Base-by-base conservation (phyloP, 2,888 invertebrate genomes). In the Lasioglossum oenotherae region DNA sequence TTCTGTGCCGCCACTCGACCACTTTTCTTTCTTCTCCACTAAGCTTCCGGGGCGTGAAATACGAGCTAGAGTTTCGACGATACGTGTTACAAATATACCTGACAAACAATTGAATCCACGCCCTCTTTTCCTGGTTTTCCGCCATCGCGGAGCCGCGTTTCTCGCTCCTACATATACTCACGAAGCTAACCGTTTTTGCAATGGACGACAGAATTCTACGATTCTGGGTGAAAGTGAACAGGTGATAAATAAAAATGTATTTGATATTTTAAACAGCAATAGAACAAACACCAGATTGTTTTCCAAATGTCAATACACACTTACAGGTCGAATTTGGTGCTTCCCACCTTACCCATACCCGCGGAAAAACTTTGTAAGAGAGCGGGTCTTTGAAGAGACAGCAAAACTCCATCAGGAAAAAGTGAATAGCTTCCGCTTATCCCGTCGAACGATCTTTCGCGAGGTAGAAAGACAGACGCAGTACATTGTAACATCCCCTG, bases 71-170 rank as follows among this genome's bases (percentile, higher is more conserved):
- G n/a, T 46, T 69, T 74, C 80, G 64, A 73, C 73, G 19, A 49
- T n/a, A 27, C 16, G 23, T 14, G n/a, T 80, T 71, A 35, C 49
- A 38, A 81, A 53, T 38, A 23, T 1, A 14, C 8, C 4, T 57
- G 57, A 60, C 53, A 71, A 80, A 75, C 75, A 35, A 74, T 79
- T 41, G 38, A 38, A 69, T 23, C 69, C 53, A 23, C 44, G 60
- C 31, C 19, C 5, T 57, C 41, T 16, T 3, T 10, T 19, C 41
- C 19, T n/a, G 38, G n/a, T 23, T 41, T 69, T n/a, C 38, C 69
- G 35, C 23, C 31, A 16, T 19, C 6, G 31, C 16, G 27, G 27
- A 16, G 67, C 12, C 31, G 16, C 14, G 31, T 8, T 67, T 14
- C 53, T 6, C 67, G 19, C 35, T 12, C 4, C 14, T 60, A 44